Percentiles rank a stretch among this genome's conserved stretches.
phyloP scores from a whole-genome alignment of 1,140 invertebrate species.

The Apolygus lucorum region DNA sequence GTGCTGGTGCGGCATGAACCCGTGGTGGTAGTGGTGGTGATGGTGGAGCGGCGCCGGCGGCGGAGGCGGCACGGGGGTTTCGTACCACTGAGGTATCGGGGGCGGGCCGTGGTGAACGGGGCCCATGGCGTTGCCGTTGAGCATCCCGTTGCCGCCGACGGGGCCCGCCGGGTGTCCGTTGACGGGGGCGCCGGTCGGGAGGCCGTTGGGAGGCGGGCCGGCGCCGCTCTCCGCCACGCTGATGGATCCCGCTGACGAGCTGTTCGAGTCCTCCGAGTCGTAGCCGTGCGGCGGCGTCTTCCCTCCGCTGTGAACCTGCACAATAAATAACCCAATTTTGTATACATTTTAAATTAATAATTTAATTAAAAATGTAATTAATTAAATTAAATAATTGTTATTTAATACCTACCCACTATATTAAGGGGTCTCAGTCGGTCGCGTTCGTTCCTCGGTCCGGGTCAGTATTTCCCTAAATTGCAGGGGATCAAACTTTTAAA shows the following conservation, averaged over 20 bases:
- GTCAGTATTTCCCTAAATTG: no score
- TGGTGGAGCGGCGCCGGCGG: conserved; percentile 42
- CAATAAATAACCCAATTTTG: conserved; percentile 12
- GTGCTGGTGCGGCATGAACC: conserved; percentile 25
- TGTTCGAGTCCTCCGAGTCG: conserved; percentile 51
- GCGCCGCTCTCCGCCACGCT: conserved; percentile 39
- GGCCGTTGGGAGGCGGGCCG: no score
- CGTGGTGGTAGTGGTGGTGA: conserved; percentile 33
- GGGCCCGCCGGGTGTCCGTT: conserved; percentile 42
- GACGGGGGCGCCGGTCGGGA: no score
- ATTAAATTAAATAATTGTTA: no score
- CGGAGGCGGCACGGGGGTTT: conserved; percentile 23
- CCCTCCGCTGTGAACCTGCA: conserved; percentile 42
- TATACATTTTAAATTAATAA: no score
- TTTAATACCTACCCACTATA: no score
- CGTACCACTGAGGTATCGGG: conserved; percentile 16
- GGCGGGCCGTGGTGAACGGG: conserved; percentile 16
- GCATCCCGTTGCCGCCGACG: conserved; percentile 39
- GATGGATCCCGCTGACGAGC: conserved; percentile 43
- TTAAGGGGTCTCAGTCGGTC: no score
- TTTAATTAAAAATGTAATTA: background rate
- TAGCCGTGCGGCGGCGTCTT: conserved; percentile 38
- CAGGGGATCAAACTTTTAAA: no score
- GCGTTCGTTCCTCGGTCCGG: no score
- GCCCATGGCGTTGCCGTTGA: conserved; percentile 34